These are phyloP conservation scores for Unio pictorum DNA, from an alignment of 2,888 invertebrate genomes.

Conservation along the genomic window DNA sequence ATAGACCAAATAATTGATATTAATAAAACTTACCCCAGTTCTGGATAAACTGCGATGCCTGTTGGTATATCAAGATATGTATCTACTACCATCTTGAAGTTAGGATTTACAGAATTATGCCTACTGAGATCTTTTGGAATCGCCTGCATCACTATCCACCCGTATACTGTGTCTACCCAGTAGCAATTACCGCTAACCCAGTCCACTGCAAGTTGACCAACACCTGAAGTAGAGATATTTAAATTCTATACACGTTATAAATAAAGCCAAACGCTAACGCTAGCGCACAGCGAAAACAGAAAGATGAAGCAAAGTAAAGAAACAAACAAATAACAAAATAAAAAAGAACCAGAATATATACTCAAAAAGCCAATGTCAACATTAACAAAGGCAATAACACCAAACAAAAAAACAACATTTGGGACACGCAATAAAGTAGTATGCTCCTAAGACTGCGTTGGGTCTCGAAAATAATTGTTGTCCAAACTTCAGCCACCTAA, in stretches of 20 bases:
- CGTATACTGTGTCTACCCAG: conserved; percentile 24
- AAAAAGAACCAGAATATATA: no score
- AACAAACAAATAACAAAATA: no score
- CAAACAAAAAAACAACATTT: no score
- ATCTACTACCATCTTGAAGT: conserved; percentile 14
- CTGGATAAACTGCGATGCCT: conserved; percentile 20
- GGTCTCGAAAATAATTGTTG: no score
- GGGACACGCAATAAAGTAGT: no score
- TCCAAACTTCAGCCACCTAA: no score
- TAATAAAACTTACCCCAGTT: conserved; percentile 13
- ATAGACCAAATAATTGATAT: background rate
- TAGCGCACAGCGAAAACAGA: no score
- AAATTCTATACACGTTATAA: background rate
- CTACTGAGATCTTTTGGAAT: conserved; percentile 3
- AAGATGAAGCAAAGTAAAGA: no score
- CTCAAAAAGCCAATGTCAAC: no score
- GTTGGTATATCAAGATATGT: conserved; percentile 20
- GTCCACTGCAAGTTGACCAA: conserved; percentile 24
- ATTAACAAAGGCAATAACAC: no score
- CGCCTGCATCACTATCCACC: conserved; percentile 28
- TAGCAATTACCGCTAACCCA: conserved; percentile 26
- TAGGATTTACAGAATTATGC: conserved; percentile 6
- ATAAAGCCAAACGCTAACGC: no score
- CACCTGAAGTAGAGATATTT: conserved; percentile 10
- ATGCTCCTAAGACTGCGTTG: no score